Evolutionary conservation across 2,797 vertebrate genomes (phyloP), one percentile per base, ranked within the genome.

Genomic region (Menidia menidia): DNA sequence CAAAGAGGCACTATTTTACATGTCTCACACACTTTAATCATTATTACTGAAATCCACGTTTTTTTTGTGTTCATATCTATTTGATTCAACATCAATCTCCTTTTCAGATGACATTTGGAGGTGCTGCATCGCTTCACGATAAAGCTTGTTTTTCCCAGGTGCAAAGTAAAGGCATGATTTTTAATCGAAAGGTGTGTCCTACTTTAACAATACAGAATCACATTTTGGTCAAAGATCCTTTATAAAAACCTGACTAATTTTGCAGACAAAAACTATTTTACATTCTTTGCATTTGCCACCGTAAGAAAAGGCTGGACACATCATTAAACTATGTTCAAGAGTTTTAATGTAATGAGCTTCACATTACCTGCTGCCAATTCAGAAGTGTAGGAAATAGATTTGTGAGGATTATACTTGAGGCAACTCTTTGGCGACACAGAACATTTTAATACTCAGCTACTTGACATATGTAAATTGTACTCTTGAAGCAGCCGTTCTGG

Each of bases 1-100:
- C 78, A 72, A 71, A 53, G 45, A 64, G 56, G 52, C 62, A 74
- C 72, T 55, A 71, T 4, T 57, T 50, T 60, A 19, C 64, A 51
- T 66, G 60, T 71, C 55, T 61, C 4, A 0, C 15, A n/a, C 3
- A 43, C 25, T 72, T 61, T 47, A 53, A 12, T 32, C 44, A 0
- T 1, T 32, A 42, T 0, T 1, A 54, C 13, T 39, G 4, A 10
- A 18, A 6, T 19, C 45, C 14, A 25, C 13, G 30, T 18, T 4
- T 11, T 9, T 13, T 16, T 16, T 25, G 4, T 12, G 4, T 12
- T 5, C 11, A 25, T 30, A 19, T 30, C 25, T 30, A 1, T 51
- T 30, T 14, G 6, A 51, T 51, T 51, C 25, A 51, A 30, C 14
- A 51, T 51, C 19, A 30, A 25, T 51, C 12, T 51, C 19, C 25